Base-by-base conservation (phyloP, 2,888 invertebrate genomes). In the Aspidiotus destructor region DNA sequence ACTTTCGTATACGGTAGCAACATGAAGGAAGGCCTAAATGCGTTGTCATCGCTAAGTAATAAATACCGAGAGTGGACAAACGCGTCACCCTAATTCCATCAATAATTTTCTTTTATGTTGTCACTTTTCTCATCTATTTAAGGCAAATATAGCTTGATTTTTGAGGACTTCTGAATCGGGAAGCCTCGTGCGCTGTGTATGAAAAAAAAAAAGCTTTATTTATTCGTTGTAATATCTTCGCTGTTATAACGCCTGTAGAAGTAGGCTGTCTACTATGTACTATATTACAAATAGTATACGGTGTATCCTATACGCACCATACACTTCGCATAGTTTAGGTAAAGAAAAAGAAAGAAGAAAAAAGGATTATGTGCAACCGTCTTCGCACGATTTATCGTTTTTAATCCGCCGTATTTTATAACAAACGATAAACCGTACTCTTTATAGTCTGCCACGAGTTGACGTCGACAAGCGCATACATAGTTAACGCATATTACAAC, bases 71-170 rank as follows among this genome's bases (percentile, higher is more conserved):
- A 42, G 65, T 48, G 65, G 57, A 60, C 65, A 65, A 65, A 64
- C 54, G 65, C 58, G 58, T 65, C 65, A 65, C 65, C 65, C 65
- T 44, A 57, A 65, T 65, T 65, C 65, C 65, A 65, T 65, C 65
- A 58, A 65, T 65, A 65, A 65, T 48, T 65, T 58, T 53, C 48
- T 58, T 65, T 58, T 58, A 64, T 44, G 58, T 58, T 65, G 65
- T 65, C 65, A 65, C 64, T 57, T 57, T 48, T 41, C 57, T 28
- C 64, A 42, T 64, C 57, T 57, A 57, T 58, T 58, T 58, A 57
- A 44, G 44, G 48, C 57, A 58, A 65, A 65, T 65, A 65, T 65
- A 41, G 58, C 55, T 57, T 65, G 54, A 55, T 65, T 58, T 65
- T 41, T 55, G 13, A 28, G 28, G 28, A 28, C 28, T 28, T 28